Evolutionary conservation across 2,888 invertebrate genomes (phyloP), one percentile per base, ranked within the genome.

Genomic region (Halictus quadricinctus): DNA sequence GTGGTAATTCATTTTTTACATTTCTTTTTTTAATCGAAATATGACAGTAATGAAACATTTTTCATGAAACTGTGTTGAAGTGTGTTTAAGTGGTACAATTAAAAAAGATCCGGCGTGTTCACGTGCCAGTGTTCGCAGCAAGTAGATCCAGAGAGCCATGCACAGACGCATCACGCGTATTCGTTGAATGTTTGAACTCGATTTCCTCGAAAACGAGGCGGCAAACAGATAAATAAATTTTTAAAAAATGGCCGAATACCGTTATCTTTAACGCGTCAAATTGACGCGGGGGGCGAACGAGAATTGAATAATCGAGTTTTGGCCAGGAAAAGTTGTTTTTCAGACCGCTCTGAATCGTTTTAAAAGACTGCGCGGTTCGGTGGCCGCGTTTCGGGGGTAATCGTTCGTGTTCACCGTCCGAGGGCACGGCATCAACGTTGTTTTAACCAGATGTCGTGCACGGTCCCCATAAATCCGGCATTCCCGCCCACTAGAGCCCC

Each of bases 391-490:
- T 88, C 79, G 79, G 76, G 77, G 80, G 88, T 88, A 87, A 89
- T 90, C 84, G 88, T 81, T 83, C 84, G 83, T 86, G 87, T 89
- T 86, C 86, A 74, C 60, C 75, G 54, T 64, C 21, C 77, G 74
- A 72, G 78, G 81, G 85, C 86, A 90, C 89, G 88, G 88, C 86
- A 90, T 86, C 83, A 86, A 84, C 90, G 92, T 91, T 91, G 91
- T 93, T 92, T 92, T 88, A 92, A 88, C 90, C 89, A 89, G 92
- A 88, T 93, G 92, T 91, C 93, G 93, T 93, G 93, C 89, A 90
- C 90, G 90, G 89, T 85, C 84, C 79, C 91, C 92, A 93, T 93
- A 94, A 94, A 93, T 93, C 93, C 92, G 90, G 83, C 92, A 92
- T 92, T 92, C 92, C 91, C 91, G 92, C 90, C 90, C 91, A 91